These are phyloP conservation scores for Puffinus mauretanicus DNA, from an alignment of 2,113 vertebrate species.

Conservation along the genomic window DNA sequence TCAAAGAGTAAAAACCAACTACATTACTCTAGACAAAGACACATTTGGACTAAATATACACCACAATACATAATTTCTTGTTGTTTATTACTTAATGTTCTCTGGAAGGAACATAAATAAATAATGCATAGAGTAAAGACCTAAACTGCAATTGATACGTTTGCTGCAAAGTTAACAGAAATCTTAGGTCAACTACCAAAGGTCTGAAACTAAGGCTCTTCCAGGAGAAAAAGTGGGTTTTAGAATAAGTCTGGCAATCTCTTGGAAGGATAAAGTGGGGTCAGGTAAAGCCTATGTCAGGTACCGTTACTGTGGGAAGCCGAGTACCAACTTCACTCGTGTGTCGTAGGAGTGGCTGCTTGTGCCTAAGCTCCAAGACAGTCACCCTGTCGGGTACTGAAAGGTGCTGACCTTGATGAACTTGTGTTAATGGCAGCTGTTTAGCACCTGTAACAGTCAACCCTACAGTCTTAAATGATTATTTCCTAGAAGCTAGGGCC, in stretches of 20 bases:
- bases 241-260: background rate
- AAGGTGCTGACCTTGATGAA: background rate
- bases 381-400: background rate
- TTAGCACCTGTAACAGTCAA: background rate
- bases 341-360: background rate
- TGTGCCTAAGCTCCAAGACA: background rate
- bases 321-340: background rate
- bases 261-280: background rate
- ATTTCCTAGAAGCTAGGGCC: background rate
- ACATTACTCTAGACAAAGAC: background rate
- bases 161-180: constrained; percentile 30
- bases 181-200: background rate
- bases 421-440: background rate
- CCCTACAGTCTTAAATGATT: background rate
- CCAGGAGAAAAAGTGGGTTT: background rate
- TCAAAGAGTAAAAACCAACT: constrained; percentile 20
- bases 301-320: background rate
- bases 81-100: background rate
- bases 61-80: background rate
- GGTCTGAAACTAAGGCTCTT: background rate
- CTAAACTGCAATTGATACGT: background rate
- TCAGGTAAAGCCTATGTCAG: background rate
- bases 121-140: background rate
- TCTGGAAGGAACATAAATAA: constrained; percentile 37
- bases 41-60: constrained; percentile 10